Conservation (phyloP, 1,140 invertebrate species). For the Arion vulgaris region DNA sequence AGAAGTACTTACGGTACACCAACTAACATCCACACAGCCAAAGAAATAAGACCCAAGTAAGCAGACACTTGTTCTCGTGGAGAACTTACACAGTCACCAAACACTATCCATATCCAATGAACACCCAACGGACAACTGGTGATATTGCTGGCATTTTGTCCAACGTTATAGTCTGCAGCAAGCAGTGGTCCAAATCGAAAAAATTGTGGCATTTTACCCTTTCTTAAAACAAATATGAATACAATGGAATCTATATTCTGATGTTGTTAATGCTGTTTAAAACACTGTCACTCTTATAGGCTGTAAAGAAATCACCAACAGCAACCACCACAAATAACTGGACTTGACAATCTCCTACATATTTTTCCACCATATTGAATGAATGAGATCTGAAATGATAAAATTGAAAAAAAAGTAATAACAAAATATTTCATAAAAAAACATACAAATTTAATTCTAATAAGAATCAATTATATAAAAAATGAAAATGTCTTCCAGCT, state of each 20-base stretch:
- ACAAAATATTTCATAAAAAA: no score
- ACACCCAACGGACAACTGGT: constrained; percentile 53
- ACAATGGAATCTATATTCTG: neutral
- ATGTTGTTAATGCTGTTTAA: no score
- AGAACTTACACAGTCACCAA: constrained; percentile 55
- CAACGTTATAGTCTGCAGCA: neutral
- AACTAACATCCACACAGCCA: constrained; percentile 58
- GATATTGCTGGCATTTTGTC: neutral
- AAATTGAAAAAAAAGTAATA: no score
- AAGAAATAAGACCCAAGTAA: constrained; percentile 54
- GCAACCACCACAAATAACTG: no score
- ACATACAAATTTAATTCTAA: no score
- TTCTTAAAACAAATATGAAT: neutral
- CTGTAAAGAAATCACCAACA: no score
- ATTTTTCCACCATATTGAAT: no score
- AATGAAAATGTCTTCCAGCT: no score
- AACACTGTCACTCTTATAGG: no score
- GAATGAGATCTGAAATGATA: no score
- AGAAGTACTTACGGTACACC: constrained; percentile 59
- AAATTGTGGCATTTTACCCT: neutral
- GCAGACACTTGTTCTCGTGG: constrained; percentile 48
- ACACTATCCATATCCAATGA: constrained; percentile 55
- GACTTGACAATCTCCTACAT: no score
- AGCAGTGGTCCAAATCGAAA: neutral
- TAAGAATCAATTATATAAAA: no score